Conservation (phyloP, 2,113 vertebrate species). For the Loxodonta africana region DNA sequence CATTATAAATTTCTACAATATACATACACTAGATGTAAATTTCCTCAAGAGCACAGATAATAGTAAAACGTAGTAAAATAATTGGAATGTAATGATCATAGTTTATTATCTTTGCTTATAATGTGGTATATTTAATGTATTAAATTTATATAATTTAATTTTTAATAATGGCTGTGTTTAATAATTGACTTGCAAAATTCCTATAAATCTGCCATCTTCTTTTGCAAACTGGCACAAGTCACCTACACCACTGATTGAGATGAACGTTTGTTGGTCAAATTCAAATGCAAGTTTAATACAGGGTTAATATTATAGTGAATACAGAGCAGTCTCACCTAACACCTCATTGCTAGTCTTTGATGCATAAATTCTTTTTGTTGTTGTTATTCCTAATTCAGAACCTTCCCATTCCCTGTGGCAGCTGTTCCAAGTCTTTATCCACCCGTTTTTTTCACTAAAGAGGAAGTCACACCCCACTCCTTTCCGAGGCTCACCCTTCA, state of each 20-base stretch:
- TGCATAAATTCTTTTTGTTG: not conserved
- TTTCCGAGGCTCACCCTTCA: not conserved
- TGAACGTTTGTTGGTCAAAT: slow-evolving; percentile 29
- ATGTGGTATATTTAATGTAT: slow-evolving; percentile 11
- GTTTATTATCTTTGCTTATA: slow-evolving; percentile 14
- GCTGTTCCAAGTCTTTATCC: not conserved
- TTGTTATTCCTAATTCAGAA: not conserved
- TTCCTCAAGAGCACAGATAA: not conserved
- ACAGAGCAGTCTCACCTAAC: not conserved
- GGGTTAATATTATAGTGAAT: not conserved
- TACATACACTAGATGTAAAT: not conserved
- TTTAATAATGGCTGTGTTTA: slow-evolving; percentile 47
- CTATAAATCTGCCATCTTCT: slow-evolving; percentile 13
- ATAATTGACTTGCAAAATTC: slow-evolving; percentile 13
- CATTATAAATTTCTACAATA: not conserved
- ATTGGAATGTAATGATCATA: not conserved
- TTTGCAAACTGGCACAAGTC: not conserved
- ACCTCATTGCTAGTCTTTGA: not conserved
- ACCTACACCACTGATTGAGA: not conserved
- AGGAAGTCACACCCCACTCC: not conserved
- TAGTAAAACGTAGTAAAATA: not conserved
- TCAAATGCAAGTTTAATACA: slow-evolving; percentile 6
- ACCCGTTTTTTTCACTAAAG: not conserved
- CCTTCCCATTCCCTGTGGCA: not conserved
- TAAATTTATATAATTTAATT: not conserved